Evolutionary conservation across 2,797 vertebrate genomes (phyloP).

Genomic region (Pangasius krempfi): DNA sequence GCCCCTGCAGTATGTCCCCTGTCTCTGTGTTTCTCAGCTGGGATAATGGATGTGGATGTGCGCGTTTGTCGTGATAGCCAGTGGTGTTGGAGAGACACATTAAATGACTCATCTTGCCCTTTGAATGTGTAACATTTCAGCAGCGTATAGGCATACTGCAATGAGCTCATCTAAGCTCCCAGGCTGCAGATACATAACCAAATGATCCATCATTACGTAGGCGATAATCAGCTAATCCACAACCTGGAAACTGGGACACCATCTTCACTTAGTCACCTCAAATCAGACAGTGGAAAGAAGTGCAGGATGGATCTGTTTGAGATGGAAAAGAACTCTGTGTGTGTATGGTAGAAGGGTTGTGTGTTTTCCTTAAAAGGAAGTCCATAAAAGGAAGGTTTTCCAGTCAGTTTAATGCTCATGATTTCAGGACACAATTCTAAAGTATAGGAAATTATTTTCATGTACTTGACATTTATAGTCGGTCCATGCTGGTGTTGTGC

Average conservation of each 20-base stretch:
- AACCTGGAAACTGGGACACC: neutral
- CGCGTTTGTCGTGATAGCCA: slow-evolving; percentile 31
- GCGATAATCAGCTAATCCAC: neutral
- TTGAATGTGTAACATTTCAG: slow-evolving; percentile 44
- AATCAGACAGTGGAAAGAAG: neutral
- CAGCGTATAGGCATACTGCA: neutral
- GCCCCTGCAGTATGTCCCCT: neutral
- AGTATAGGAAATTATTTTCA: neutral
- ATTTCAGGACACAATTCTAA: neutral
- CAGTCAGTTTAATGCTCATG: neutral
- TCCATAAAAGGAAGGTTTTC: neutral
- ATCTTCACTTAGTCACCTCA: neutral
- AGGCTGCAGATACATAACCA: slow-evolving; percentile 45
- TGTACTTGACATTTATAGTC: neutral
- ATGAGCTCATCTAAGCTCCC: slow-evolving; percentile 40
- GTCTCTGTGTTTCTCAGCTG: neutral
- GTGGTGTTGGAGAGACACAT: slow-evolving; percentile 40
- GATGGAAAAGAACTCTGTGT: neutral
- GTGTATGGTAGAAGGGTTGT: neutral
- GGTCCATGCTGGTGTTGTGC: neutral
- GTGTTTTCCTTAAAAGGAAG: neutral
- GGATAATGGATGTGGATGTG: neutral
- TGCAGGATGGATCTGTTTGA: neutral
- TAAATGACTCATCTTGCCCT: slow-evolving; percentile 64
- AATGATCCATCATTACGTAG: neutral